A percentile compares a stretch with the other conserved stretches of the same genome.
Conservation (phyloP, 2,113 vertebrate genomes). For the Ammodytes marinus region DNA sequence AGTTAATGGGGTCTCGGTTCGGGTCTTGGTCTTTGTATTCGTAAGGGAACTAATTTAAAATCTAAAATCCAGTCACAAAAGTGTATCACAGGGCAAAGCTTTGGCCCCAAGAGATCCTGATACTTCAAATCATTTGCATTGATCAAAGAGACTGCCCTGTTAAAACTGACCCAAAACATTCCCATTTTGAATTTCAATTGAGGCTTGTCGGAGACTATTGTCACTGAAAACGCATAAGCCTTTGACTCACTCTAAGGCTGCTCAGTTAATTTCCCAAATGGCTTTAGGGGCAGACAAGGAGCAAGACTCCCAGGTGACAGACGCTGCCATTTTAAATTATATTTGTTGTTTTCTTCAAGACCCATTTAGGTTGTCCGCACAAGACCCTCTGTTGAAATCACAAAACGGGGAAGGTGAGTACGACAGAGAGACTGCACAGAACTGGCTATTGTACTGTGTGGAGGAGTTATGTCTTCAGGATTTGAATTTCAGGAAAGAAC, state of each 20-base stretch:
- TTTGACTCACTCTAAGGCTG: constrained; percentile 28
- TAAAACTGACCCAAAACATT: constrained; percentile 19
- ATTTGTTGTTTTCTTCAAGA: constrained; percentile 61
- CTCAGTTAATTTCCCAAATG: constrained; percentile 71
- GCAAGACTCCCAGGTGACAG: constrained; percentile 36
- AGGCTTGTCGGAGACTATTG: constrained; percentile 17
- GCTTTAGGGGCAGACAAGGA: constrained; percentile 35
- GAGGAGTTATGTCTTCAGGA: constrained; percentile 14
- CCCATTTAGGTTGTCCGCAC: constrained; percentile 59
- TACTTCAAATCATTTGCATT: constrained; percentile 1
- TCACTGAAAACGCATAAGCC: constrained; percentile 14
- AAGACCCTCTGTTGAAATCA: constrained; percentile 47
- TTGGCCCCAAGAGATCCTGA: constrained; percentile 1
- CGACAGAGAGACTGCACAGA: constrained; percentile 31
- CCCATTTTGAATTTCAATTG: constrained; percentile 27
- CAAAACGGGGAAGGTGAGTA: constrained; percentile 31
- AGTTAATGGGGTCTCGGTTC: background rate
- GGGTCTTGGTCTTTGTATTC: constrained; percentile 5
- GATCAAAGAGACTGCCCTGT: constrained; percentile 2
- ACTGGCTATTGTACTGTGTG: constrained; percentile 10
- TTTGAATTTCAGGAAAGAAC: background rate
- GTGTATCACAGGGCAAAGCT: constrained; percentile 29
- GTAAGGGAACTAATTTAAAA: constrained; percentile 17
- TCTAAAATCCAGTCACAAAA: constrained; percentile 22
- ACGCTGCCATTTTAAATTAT: constrained; percentile 53